Evolutionary conservation across 2,888 invertebrate genomes (phyloP), one percentile per base, ranked within the genome.

Genomic region (Volucella inanis): DNA sequence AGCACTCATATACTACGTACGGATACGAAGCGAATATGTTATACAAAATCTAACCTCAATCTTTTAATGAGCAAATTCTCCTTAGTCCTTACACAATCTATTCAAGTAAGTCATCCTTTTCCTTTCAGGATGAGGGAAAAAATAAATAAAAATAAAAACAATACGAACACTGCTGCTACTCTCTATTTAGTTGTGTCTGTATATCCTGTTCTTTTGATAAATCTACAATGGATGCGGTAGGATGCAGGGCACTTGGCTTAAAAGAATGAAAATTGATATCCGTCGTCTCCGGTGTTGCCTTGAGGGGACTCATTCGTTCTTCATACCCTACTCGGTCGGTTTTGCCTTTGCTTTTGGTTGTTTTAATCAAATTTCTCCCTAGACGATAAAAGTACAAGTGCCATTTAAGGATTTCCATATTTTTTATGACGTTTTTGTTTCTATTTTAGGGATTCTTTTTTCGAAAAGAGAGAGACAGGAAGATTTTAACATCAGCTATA

Each of bases 331-430:
- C 10, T 41, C 11, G 12, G 22, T 47, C 14, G 38, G 15, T 39
- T 57, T 50, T 50, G 18, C 55, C 70, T 39, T 70, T 55, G 54
- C 57, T 57, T 70, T 65, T 55, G 49, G 61, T 70, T 77, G 62
- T 70, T 78, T 78, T 70, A 78, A 78, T 71, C 55, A 78, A 78
- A 78, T 62, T 57, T 64, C 57, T 78, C 64, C 78, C 64, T 64
- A 64, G 62, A 78, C 62, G 68, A 70, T 78, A 70, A 55, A 70
- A 61, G 55, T 55, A 62, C 70, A 78, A 54, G 45, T 78, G 77
- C 77, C 77, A 77, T 78, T 78, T 70, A 61, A 77, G 61, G 61
- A 70, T 78, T 78, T 64, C 55, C 77, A 68, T 70, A 70, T 77
- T 70, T 70, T 62, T 77, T 4, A 11, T 14, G 18, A n/a, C 31